Percentiles rank a stretch among this genome's conserved stretches.
phyloP scores from a whole-genome alignment of 1,140 invertebrate genomes.

The Cepaea nemoralis region DNA sequence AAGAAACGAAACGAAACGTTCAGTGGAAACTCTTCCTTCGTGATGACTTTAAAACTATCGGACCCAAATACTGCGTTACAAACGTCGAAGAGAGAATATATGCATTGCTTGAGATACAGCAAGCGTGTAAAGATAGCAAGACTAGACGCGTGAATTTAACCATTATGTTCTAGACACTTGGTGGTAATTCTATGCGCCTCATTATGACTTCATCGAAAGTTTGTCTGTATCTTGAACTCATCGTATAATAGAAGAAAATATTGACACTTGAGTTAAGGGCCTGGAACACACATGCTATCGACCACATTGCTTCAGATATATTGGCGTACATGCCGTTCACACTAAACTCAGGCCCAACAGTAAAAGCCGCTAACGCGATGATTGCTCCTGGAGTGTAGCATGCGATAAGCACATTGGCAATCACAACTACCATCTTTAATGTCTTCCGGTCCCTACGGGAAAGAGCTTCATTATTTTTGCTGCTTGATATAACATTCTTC shows the following conservation, averaged over 20 bases:
- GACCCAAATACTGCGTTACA: too few species aligned
- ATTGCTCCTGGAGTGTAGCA: not conserved
- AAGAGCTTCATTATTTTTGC: not conserved
- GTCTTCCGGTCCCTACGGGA: not conserved
- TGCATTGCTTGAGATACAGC: too few species aligned
- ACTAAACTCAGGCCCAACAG: not conserved
- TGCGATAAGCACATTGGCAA: not conserved
- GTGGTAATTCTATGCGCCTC: too few species aligned
- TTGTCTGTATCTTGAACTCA: conserved; percentile 5
- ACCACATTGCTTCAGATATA: not conserved
- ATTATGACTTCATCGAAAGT: not conserved
- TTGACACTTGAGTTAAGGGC: not conserved
- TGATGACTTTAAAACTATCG: too few species aligned
- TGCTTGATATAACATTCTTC: not conserved
- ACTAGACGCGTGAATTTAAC: too few species aligned
- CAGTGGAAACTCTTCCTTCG: too few species aligned
- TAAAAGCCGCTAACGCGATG: not conserved
- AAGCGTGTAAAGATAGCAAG: too few species aligned
- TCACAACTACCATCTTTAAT: not conserved
- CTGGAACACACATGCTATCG: not conserved
- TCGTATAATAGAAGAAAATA: not conserved
- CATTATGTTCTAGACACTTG: too few species aligned
- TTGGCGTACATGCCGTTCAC: not conserved
- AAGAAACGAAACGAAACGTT: too few species aligned
- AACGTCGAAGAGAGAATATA: too few species aligned